Conservation (phyloP, 2,113 vertebrate species). For the Bubo blakistoni region DNA sequence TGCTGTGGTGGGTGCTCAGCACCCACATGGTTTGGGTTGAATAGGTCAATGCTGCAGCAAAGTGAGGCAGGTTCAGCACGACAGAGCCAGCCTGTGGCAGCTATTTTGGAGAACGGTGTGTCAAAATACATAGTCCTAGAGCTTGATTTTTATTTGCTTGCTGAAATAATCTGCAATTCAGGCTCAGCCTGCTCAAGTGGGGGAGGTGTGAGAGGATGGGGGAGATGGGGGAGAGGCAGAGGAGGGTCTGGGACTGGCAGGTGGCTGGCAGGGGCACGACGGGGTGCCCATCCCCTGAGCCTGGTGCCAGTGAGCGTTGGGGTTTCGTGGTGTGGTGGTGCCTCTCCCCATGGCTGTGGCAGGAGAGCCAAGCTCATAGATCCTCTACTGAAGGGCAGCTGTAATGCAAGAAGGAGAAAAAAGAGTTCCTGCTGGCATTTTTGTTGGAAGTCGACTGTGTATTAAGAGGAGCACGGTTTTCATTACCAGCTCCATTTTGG, state of each 20-base stretch:
- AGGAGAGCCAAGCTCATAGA: neutral
- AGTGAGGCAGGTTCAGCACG: fast-evolving
- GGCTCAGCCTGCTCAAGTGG: neutral
- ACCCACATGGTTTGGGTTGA: neutral
- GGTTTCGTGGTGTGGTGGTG: neutral
- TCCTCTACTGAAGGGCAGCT: neutral
- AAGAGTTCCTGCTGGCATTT: conserved; percentile 43
- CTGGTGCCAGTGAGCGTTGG: neutral
- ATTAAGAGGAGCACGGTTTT: conserved; percentile 35
- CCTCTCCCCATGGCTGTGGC: fast-evolving
- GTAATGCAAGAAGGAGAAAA: neutral
- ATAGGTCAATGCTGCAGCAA: neutral
- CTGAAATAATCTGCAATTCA: neutral
- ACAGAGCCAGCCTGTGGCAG: fast-evolving
- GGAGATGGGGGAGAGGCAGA: neutral
- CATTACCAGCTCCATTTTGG: conserved; percentile 17
- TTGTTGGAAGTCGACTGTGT: neutral
- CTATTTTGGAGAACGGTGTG: fast-evolving
- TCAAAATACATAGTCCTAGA: fast-evolving
- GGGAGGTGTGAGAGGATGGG: neutral
- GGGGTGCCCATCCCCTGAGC: fast-evolving
- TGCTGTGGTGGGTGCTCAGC: neutral
- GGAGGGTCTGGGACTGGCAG: neutral
- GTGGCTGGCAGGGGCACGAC: fast-evolving
- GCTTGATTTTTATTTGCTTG: neutral